A percentile compares a stretch with the other conserved stretches of the same genome.
phyloP scores from a whole-genome alignment of 2,797 vertebrate species.

The Apodemus agrarius region DNA sequence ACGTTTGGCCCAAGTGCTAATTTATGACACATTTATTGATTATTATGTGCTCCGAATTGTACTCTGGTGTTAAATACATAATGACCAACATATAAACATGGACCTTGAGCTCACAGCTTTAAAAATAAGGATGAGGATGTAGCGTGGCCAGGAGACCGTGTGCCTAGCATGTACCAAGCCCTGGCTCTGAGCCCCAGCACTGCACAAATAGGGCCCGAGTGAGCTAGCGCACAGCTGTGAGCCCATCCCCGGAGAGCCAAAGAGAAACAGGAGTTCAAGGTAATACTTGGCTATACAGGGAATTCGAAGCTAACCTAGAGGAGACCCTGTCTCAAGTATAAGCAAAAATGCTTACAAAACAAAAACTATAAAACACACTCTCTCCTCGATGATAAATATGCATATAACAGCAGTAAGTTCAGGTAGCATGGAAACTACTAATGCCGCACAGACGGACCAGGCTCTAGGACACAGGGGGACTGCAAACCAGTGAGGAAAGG shows the following conservation, averaged over 20 bases:
- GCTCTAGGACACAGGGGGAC: neutral
- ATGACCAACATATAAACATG: constrained; percentile 19
- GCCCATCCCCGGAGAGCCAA: neutral
- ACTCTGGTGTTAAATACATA: constrained; percentile 12
- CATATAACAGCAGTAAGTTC: neutral
- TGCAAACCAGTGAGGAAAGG: neutral
- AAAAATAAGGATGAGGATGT: neutral
- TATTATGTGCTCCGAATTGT: constrained; percentile 21
- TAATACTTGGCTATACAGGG: neutral
- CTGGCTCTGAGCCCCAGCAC: neutral
- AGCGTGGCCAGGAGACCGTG: neutral
- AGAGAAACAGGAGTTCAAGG: neutral
- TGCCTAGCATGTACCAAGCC: neutral
- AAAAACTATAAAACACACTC: neutral
- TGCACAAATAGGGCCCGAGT: neutral
- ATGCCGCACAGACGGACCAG: neutral
- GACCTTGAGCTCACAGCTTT: constrained; percentile 10
- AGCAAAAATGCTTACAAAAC: neutral
- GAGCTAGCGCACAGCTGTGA: neutral
- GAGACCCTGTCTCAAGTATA: neutral
- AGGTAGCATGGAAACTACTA: neutral
- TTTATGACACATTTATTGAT: constrained; percentile 18
- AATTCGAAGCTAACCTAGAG: neutral
- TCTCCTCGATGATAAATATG: neutral
- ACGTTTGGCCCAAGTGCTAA: neutral